Base-by-base conservation (phyloP, 2,797 vertebrate genomes). In the Alectoris magna region DNA sequence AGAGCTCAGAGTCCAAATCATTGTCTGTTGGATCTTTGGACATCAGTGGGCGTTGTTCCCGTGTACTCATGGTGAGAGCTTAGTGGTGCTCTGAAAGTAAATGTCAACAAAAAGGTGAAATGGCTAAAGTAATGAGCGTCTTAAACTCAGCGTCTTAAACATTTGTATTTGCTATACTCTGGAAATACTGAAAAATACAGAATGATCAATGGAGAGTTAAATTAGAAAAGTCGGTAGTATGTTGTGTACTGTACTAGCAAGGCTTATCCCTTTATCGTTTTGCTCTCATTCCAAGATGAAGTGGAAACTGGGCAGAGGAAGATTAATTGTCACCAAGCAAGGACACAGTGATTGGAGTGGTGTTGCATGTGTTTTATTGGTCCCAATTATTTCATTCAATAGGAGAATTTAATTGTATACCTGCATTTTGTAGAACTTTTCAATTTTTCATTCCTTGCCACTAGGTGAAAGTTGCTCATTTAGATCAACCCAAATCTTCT, bases 191-290 rank as follows among this genome's bases (percentile, higher is more conserved):
- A 39, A 46, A 73, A 77, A 5, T 6, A 3, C 22, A 31, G 41
- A 81, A 44, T 21, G 26, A n/a, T 53, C 72, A 67, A 16, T 51
- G n/a, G 69, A 89, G 63, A 23, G 49, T 89, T 92, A 80, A 91
- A 77, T 74, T 67, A 76, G 55, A 29, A 75, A 77, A 39, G 8
- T 13, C 1, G 31, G 4, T 46, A 24, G 51, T 90, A 14, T 80
- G 39, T 59, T 49, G 23, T 78, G 49, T 75, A 8, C 41, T 78
- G 29, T 74, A 29, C 46, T 63, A 10, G 38, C 31, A 78, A 44
- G 51, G 68, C 73, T 91, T 84, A 34, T 82, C 27, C 71, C 78
- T 84, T 67, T 79, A 87, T 92, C 29, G 39, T 90, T 83, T 95
- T 91, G 23, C 67, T 64, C 67, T 87, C 8, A 12, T 78, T 95